Percentiles rank a stretch among this genome's conserved stretches.
Conservation (phyloP, 2,113 vertebrate species). For the Microtus oregoni region DNA sequence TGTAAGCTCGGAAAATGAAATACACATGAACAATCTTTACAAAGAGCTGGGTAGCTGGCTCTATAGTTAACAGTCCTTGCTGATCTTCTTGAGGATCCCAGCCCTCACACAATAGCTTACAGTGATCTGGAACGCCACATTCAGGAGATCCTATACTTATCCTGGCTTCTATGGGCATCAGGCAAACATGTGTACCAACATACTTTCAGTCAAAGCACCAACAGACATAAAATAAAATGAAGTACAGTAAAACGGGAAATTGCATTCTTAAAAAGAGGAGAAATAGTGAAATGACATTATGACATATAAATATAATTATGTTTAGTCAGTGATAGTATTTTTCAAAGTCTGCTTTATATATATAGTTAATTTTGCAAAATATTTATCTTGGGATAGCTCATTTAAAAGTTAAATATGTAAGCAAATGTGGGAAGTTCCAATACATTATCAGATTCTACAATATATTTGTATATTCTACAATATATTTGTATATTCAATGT, state of each 20-base stretch:
- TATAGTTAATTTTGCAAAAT: constrained; percentile 33
- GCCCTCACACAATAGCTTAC: background rate
- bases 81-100: background rate
- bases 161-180: background rate
- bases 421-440: background rate
- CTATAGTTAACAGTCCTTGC: background rate
- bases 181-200: background rate
- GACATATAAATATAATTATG: background rate
- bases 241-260: background rate
- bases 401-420: background rate
- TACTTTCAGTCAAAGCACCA: too few species aligned
- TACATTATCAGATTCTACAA: background rate
- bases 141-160: background rate
- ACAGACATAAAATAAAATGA: background rate
- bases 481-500: constrained; percentile 26
- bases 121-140: background rate
- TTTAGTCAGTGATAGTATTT: background rate
- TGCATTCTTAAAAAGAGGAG: background rate
- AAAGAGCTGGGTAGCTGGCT: background rate
- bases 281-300: background rate
- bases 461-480: constrained; percentile 43
- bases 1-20: constrained; percentile 49
- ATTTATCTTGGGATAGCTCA: background rate
- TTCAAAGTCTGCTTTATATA: background rate
- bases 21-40: constrained; percentile 25